Base-by-base conservation (phyloP, 2,888 invertebrate genomes). In the Brenthis daphne region DNA sequence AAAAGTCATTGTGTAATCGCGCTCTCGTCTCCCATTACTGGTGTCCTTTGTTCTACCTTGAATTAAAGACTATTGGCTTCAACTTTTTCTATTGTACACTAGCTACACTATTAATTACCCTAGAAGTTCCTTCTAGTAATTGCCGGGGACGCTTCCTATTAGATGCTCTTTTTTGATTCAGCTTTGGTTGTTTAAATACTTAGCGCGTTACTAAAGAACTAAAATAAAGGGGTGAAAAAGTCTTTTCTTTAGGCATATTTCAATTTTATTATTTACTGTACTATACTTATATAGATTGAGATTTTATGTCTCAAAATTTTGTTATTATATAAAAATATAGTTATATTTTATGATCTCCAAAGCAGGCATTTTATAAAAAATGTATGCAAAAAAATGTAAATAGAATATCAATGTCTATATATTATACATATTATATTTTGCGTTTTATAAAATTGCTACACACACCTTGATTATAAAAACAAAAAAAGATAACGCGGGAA, bases 11-110 rank as follows among this genome's bases (percentile, higher is more conserved):
- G 80, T 82, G 83, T 86, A 87, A 85, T 87, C 83, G 83, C 81
- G 77, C 82, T 85, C 85, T 82, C 81, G 82, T 82, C 82, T 84
- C 77, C 83, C 84, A 86, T 86, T 86, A 87, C 87, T 84, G 85
- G 85, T 81, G 85, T 85, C 82, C 83, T 89, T 90, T 88, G 86
- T 87, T 80, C 84, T 73, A 77, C 81, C 82, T 86, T 85, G 86
- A 89, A 89, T 90, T 89, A 89, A 87, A 90, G 87, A 86, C 83
- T 85, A 83, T 85, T 84, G 85, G 85, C 84, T 85, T 83, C 82
- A 85, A 85, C 85, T 85, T 88, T 85, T 85, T 82, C 82, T 82
- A 79, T 81, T 73, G 74, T 74, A 69, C 65, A 77, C 75, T 76
- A 74, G 70, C 73, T 70, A 74, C 79, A 77, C 80, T 80, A 80